These are phyloP conservation scores for Arrhamphus sclerolepis DNA, from an alignment of 2,797 vertebrate species.

Conservation along the genomic window DNA sequence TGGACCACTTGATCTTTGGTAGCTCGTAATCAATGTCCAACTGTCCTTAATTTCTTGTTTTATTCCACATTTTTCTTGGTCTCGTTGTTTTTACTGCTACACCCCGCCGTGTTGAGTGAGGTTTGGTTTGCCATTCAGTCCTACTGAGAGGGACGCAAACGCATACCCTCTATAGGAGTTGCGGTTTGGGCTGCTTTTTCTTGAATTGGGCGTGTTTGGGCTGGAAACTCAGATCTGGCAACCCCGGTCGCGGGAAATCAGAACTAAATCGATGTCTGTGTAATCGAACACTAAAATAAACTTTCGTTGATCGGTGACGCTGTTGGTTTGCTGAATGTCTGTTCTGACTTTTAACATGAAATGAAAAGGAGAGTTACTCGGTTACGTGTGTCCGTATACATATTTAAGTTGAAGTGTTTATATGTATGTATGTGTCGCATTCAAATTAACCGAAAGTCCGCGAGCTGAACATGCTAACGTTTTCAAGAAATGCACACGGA, in stretches of 20 bases:
- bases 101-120: too few species aligned
- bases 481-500: background rate
- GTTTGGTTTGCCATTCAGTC: too few species aligned
- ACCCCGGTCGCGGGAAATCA: slow-evolving; percentile 67
- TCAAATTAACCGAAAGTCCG: background rate
- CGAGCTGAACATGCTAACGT: background rate
- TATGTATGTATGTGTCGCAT: background rate
- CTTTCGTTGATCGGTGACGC: background rate
- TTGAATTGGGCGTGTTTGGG: too few species aligned
- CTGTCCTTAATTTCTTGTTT: too few species aligned
- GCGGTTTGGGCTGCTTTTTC: too few species aligned
- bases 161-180: too few species aligned
- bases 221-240: too few species aligned
- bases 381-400: background rate
- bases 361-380: background rate
- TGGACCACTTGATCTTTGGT: too few species aligned
- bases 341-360: fast-evolving
- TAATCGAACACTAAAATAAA: slow-evolving; percentile 50
- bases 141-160: too few species aligned
- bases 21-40: too few species aligned
- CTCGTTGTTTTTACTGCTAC: too few species aligned
- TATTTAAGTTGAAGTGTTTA: background rate
- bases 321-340: background rate
- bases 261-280: slow-evolving; percentile 45
- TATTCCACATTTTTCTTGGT: too few species aligned